Conservation (phyloP, 2,113 vertebrate genomes). For the Salvelinus sp. region DNA sequence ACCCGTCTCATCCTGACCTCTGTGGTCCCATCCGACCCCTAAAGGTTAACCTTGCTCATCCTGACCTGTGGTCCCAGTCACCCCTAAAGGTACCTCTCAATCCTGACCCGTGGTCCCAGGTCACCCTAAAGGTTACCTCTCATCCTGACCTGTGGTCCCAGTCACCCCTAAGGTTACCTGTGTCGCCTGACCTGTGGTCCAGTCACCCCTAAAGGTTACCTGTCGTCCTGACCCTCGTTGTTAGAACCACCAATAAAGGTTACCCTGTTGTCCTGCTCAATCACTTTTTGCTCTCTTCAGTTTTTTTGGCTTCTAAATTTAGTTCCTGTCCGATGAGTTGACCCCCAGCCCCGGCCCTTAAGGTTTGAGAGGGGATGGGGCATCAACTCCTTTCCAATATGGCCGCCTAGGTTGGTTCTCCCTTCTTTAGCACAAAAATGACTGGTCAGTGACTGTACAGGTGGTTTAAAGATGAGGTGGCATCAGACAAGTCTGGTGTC, state of each 20-base stretch:
- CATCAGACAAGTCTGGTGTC: background rate
- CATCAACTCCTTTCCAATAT: background rate
- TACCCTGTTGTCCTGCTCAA: background rate
- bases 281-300: background rate
- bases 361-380: background rate
- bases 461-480: background rate
- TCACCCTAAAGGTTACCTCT: background rate
- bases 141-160: background rate
- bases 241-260: background rate
- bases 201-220: background rate
- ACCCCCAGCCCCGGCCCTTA: too few species aligned
- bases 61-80: background rate
- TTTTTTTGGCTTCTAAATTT: background rate
- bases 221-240: background rate
- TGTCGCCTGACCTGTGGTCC: too few species aligned
- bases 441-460: background rate
- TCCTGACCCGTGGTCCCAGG: background rate
- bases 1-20: background rate
- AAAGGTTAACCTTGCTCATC: too few species aligned
- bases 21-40: too few species aligned
- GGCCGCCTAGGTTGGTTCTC: background rate
- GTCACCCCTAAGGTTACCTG: background rate
- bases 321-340: background rate
- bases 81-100: background rate
- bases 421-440: background rate